Evolutionary conservation across 92 coral and sea anemone genomes (phyloP), one percentile per base, ranked within the genome.

Genomic region (Chrysogorgia sp.): DNA sequence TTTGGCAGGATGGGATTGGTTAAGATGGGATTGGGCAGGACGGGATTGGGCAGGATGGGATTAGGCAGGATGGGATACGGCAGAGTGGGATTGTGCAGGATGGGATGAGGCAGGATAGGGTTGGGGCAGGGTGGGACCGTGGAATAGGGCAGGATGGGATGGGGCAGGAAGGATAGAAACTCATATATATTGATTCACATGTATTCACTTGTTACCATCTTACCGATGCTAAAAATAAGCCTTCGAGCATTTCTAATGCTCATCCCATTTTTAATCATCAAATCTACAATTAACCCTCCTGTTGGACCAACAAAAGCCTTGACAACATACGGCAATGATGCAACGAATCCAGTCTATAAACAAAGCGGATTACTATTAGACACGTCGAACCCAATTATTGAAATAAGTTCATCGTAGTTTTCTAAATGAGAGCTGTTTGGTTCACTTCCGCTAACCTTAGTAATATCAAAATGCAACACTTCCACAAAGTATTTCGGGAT

Each of bases 371-470:
- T 37, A 37, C 5, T 37, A 12, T 37, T 37, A 37, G 43, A 5
- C 43, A 12, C 12, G 43, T 37, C 43, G 5, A 37, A 37, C 5
- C 43, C 43, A 37, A 37, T 5, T 37, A 5, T 37, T 12, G 12
- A 52, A 52, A 20, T 23, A 4, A 52, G 17, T 6, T 52, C 59
- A 5, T 17, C 59, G 59, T 3, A 37, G 43, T 53, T 53, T 53
- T 20, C 10, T 0, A 28, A 10, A 15, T 19, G 15, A 15, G 34
- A 28, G 34, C 10, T 63, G 10, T n/a, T 26, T n/a, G n/a, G n/a
- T n/a, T n/a, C n/a, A n/a, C n/a, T n/a, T n/a, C n/a, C n/a, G n/a
- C 85, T 77, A 52, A 96, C 99, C 97, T 96, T 96, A 13, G 99
- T 97, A 22, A 96, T 90, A 58, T 96, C 97, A 81, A 91, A 96